Base-by-base conservation (phyloP, 2,113 vertebrate genomes). In the Haemorhous mexicanus region DNA sequence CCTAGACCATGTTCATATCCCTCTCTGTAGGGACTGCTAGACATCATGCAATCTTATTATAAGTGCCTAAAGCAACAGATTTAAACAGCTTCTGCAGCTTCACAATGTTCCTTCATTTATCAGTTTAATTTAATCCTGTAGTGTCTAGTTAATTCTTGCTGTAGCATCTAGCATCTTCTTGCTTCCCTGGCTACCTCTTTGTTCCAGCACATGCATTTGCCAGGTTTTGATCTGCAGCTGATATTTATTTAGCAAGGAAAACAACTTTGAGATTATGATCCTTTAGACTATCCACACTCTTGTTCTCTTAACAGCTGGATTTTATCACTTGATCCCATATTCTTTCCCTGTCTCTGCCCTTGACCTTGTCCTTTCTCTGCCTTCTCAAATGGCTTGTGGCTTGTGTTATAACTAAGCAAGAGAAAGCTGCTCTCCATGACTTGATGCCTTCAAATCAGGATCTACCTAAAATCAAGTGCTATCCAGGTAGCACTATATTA, bases 201-300 rank as follows among this genome's bases (percentile, higher is more conserved):
- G 21, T 88, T 94, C 86, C 75, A 83, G 55, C 16, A 70, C 11
- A 37, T 3, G 2, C 23, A 44, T 85, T 83, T 93, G 76, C 55
- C 63, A 79, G 39, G 78, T 63, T 94, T 85, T 77, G 63, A 88
- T 73, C 35, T 62, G 50, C 55, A 88, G 78, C 55, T 83, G 74
- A 89, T 84, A 73, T 63, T 93, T 95, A 82, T 93, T 75, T 85
- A 70, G 21, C 9, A 11, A 79, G 9, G n/a, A 89, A 91, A 95
- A 89, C 61, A 66, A 43, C 69, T 73, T 69, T 84, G 50, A 90
- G 15, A 85, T 70, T 93, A 58, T 77, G 63, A 86, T 13, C 21
- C 26, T 22, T 79, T 78, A 59, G 55, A 59, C 15, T 73, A 76
- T 67, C 27, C 59, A 69, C 46, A 59, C 18, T 67, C 23, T 87